A percentile compares a stretch with the other conserved stretches of the same genome.
These are phyloP conservation scores for Glyphotaelius pellucidus DNA, from an alignment of 2,888 invertebrate species.

Conservation along the genomic window DNA sequence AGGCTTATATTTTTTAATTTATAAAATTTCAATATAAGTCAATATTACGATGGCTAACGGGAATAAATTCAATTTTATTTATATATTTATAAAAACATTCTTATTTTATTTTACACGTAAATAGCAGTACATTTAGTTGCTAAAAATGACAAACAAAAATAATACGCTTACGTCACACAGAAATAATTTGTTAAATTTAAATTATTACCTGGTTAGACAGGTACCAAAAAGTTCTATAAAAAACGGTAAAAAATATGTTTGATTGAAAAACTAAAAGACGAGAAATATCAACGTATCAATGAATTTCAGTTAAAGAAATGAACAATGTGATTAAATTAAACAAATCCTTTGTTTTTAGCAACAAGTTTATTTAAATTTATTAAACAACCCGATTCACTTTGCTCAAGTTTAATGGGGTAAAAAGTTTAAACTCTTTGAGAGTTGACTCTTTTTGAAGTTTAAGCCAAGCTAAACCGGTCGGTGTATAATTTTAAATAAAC, in stretches of 20 bases:
- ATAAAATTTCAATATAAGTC: slow-evolving; percentile 34
- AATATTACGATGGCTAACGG: slow-evolving; percentile 33
- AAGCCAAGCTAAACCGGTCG: too few relatives aligned
- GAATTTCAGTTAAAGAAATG: background rate
- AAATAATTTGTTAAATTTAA: background rate
- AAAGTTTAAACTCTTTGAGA: too few relatives aligned
- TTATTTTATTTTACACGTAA: slow-evolving; percentile 22
- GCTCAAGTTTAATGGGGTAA: too few relatives aligned
- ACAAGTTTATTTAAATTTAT: too few relatives aligned
- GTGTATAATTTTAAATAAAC: too few relatives aligned
- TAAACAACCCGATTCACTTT: too few relatives aligned
- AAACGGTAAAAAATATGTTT: background rate
- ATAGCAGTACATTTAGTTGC: slow-evolving; percentile 22
- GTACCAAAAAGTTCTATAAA: background rate
- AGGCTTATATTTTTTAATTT: slow-evolving; percentile 32
- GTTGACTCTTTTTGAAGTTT: too few relatives aligned
- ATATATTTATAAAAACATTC: slow-evolving; percentile 28
- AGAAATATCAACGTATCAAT: background rate
- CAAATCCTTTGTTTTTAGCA: too few relatives aligned
- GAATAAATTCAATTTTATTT: slow-evolving; percentile 29
- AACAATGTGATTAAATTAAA: background rate
- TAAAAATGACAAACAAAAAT: background rate
- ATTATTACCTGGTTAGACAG: background rate
- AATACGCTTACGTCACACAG: background rate
- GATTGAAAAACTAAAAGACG: background rate